A percentile compares a stretch with the other conserved stretches of the same genome.
phyloP scores from a whole-genome alignment of 2,888 invertebrate genomes.

The Aethes cnicana region DNA sequence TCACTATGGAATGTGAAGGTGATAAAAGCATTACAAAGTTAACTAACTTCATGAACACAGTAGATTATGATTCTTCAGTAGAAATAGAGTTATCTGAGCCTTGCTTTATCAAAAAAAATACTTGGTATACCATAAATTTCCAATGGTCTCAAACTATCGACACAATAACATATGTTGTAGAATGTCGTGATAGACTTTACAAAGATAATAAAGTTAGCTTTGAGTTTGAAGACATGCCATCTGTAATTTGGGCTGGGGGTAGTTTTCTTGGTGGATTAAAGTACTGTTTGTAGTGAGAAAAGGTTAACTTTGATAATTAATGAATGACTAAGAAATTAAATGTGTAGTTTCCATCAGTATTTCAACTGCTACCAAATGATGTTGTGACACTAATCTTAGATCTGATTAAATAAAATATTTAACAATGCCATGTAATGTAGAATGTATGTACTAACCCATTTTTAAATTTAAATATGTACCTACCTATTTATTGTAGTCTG shows the following conservation, averaged over 20 bases:
- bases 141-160: slow-evolving; percentile 59
- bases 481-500: too few relatives aligned
- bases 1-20: slow-evolving; percentile 60
- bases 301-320: background rate
- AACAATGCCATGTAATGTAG: too few relatives aligned
- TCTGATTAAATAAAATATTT: background rate
- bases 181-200: slow-evolving; percentile 60
- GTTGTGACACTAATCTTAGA: background rate
- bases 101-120: slow-evolving; percentile 66
- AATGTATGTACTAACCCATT: too few relatives aligned
- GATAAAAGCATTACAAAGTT: slow-evolving; percentile 60
- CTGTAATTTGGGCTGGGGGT: slow-evolving; percentile 53
- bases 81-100: slow-evolving; percentile 68
- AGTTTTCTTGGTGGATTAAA: slow-evolving; percentile 72
- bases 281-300: slow-evolving; percentile 60
- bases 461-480: too few relatives aligned
- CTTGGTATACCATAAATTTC: slow-evolving; percentile 72
- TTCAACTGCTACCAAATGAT: background rate
- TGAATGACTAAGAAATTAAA: too few relatives aligned
- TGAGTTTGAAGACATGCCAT: slow-evolving; percentile 68
- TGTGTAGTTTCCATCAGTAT: background rate
- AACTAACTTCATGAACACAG: slow-evolving; percentile 61
- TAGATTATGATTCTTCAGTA: slow-evolving; percentile 70
- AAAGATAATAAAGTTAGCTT: slow-evolving; percentile 60
- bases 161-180: slow-evolving; percentile 65